Evolutionary conservation across 2,113 vertebrate species (phyloP), one percentile per base, ranked within the genome.

Genomic region (Oryzias javanicus): DNA sequence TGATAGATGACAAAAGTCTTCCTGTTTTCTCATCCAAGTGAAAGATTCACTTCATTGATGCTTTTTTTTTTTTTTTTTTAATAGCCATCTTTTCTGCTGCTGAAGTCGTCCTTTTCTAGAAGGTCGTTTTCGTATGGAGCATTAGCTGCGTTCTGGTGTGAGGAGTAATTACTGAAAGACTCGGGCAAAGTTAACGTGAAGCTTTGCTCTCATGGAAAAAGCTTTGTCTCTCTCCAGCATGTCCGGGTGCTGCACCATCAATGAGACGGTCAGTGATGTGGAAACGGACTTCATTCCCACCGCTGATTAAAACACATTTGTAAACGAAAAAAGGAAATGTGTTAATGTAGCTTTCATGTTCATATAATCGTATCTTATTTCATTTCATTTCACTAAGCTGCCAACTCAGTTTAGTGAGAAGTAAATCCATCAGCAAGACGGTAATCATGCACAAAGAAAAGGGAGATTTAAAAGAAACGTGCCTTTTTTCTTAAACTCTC

Each of bases 241-340:
- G 25, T 1, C 3, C 14, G 14, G 49, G 35, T 35, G 35, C 35
- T 35, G 35, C 35, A 35, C 35, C 1, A 35, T 35, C 35, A 35
- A 12, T 35, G 55, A 55, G 19, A 42, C 5, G 8, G 35, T 22
- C 51, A 51, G 20, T 65, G 63, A 67, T 27, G 40, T 5, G 45
- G 65, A 75, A 42, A 61, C 42, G 45, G 16, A 42, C 52, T 35
- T 55, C 54, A 70, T 27, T 27, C 25, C 25, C 25, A 27, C 25
- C 5, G 25, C 25, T 27, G 25, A 27, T 27, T 27, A 27, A 27
- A 4, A 27, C 4, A 27, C 25, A 27, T 27, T 27, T 27, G 25
- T 27, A 6, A 27, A 27, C 25, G 6, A 27, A 27, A 27, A 27
- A 27, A 27, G 71, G 41, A 63, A 58, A 17, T 58, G 46, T 74